Evolutionary conservation across 2,113 vertebrate genomes (phyloP).

Genomic region (Jacana jacana): DNA sequence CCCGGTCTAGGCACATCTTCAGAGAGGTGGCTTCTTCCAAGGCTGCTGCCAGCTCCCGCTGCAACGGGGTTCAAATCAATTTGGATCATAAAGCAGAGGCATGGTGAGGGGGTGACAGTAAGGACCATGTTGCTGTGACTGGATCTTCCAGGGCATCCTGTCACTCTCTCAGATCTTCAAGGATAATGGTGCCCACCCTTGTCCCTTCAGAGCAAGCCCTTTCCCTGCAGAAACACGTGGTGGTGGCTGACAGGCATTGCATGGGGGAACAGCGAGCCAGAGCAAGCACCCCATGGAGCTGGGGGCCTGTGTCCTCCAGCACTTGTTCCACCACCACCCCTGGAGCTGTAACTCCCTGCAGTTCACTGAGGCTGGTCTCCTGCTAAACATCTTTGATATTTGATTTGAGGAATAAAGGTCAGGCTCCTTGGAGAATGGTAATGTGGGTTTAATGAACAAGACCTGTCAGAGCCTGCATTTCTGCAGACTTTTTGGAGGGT

Average conservation of each 20-base stretch:
- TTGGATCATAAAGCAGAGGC: not conserved
- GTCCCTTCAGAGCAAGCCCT: not conserved
- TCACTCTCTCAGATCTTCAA: not conserved
- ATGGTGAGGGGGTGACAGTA: not conserved
- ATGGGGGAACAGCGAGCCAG: not conserved
- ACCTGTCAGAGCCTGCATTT: not conserved
- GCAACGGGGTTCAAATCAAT: not conserved
- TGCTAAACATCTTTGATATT: constrained; percentile 27
- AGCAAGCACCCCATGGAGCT: fast-evolving
- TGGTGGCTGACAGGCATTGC: not conserved
- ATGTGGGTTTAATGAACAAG: constrained; percentile 5
- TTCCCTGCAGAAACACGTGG: not conserved
- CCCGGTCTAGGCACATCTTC: not conserved
- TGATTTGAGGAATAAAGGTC: constrained; percentile 47
- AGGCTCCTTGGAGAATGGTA: not conserved
- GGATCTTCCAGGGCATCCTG: not conserved
- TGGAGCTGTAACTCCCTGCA: not conserved
- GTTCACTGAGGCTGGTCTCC: not conserved
- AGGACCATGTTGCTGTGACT: fast-evolving
- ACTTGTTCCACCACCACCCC: not conserved
- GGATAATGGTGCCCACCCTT: too few relatives aligned
- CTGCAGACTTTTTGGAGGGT: not conserved
- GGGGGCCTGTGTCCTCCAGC: fast-evolving
- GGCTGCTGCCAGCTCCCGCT: not conserved
- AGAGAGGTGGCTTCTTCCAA: not conserved